These are phyloP conservation scores for Gobio occitaniae DNA, from an alignment of 2,797 vertebrate genomes.

Conservation along the genomic window DNA sequence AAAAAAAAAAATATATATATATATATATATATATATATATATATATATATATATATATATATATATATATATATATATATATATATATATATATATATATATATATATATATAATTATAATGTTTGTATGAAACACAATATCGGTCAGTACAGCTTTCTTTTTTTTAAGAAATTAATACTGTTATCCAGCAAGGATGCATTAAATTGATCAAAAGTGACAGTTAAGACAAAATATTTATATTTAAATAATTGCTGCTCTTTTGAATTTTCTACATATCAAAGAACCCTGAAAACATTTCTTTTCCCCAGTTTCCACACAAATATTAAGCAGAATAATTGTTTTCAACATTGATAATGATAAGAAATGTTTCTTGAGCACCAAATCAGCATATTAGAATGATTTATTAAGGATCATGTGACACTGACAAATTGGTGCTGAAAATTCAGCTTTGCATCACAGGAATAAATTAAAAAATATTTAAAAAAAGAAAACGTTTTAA, in stretches of 20 bases:
- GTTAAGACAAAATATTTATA: neutral
- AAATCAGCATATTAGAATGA: neutral
- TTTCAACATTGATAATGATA: neutral
- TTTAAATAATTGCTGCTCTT: neutral
- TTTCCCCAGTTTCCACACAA: neutral
- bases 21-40: no score
- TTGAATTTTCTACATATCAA: neutral
- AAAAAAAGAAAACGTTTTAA: no score
- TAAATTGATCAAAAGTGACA: neutral
- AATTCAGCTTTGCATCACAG: neutral
- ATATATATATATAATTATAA: no score
- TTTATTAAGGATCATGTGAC: neutral
- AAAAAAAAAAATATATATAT: no score
- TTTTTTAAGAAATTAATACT: neutral
- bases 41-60: no score
- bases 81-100: no score
- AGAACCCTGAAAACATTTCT: neutral
- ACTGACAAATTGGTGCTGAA: neutral
- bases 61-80: no score
- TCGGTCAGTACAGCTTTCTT: neutral
- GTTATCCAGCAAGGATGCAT: neutral
- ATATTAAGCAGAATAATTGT: neutral
- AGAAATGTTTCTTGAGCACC: neutral
- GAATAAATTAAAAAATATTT: neutral
- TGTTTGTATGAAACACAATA: neutral